phyloP scores from a whole-genome alignment of 1,140 invertebrate genomes.

The Hylaeus volcanicus region DNA sequence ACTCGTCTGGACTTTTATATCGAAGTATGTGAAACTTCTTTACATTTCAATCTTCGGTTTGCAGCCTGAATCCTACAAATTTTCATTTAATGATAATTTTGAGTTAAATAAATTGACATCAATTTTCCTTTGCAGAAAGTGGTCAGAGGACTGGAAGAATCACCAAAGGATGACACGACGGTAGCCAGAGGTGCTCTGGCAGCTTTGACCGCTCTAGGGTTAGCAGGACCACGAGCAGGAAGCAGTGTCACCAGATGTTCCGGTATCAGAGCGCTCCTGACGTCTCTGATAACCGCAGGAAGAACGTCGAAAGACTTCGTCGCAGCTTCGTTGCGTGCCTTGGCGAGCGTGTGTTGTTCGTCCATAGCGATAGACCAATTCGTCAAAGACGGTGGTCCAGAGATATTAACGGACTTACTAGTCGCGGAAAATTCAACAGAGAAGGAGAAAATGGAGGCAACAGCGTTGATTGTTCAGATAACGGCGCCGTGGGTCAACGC shows the following conservation, averaged over 20 bases:
- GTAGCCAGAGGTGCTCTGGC: slow-evolving; percentile 76
- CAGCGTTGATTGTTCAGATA: slow-evolving; percentile 87
- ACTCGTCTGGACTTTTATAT: slow-evolving; percentile 76
- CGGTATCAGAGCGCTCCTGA: slow-evolving; percentile 83
- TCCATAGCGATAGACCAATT: slow-evolving; percentile 84
- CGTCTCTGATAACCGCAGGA: slow-evolving; percentile 66
- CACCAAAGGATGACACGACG: slow-evolving; percentile 65
- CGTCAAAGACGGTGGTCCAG: slow-evolving; percentile 84
- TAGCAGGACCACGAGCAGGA: slow-evolving; percentile 83
- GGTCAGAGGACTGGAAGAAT: slow-evolving; percentile 73
- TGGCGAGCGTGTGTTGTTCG: slow-evolving; percentile 85
- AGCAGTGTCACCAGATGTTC: slow-evolving; percentile 83
- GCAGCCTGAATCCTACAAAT: too few species aligned
- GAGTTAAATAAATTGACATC: not conserved
- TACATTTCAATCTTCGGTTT: not conserved
- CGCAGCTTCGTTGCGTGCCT: slow-evolving; percentile 82
- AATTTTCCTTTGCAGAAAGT: slow-evolving; percentile 67
- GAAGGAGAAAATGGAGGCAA: slow-evolving; percentile 83
- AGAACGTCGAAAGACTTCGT: slow-evolving; percentile 80
- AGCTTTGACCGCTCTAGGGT: slow-evolving; percentile 77
- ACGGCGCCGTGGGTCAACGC: slow-evolving; percentile 86
- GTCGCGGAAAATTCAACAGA: slow-evolving; percentile 73
- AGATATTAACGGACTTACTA: slow-evolving; percentile 83
- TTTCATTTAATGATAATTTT: too few species aligned
- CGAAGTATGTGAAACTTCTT: slow-evolving; percentile 64